These are phyloP conservation scores for Andrena dorsata DNA, from an alignment of 2,888 invertebrate species.

Conservation along the genomic window DNA sequence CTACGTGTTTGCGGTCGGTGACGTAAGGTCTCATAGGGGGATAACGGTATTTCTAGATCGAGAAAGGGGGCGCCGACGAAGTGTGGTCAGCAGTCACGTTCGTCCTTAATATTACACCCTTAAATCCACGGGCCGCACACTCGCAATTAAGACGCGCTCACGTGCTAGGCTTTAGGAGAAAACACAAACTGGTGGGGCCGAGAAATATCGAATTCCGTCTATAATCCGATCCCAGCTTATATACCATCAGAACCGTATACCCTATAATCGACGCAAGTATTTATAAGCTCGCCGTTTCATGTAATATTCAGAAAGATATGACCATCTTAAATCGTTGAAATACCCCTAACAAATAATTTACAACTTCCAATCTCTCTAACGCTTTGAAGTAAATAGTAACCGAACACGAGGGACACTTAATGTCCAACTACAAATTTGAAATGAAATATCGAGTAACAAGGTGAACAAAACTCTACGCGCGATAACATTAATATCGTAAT, in stretches of 20 bases:
- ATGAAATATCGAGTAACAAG: too few relatives aligned
- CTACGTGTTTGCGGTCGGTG: constrained; percentile 82
- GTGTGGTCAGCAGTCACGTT: constrained; percentile 85
- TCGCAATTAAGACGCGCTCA: constrained; percentile 72
- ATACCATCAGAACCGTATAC: background rate
- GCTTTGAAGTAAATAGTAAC: too few relatives aligned
- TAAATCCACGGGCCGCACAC: constrained; percentile 71
- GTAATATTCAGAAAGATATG: too few relatives aligned
- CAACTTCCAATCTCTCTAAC: too few relatives aligned
- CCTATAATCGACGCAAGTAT: background rate
- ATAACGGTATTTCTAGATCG: constrained; percentile 83
- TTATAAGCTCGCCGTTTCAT: background rate
- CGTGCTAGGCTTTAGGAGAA: constrained; percentile 62
- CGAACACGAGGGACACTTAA: too few relatives aligned
- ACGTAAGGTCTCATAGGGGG: constrained; percentile 84
- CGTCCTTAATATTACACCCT: constrained; percentile 84
- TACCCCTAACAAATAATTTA: too few relatives aligned
- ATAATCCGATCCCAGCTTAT: constrained; percentile 45
- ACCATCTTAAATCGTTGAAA: too few relatives aligned
- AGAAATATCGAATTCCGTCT: constrained; percentile 54
- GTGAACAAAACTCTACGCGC: too few relatives aligned
- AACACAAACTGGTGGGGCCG: constrained; percentile 45
- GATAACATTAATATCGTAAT: background rate
- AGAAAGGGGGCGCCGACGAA: constrained; percentile 75
- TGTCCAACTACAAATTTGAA: too few relatives aligned